These are phyloP conservation scores for Desmophyllum pertusum DNA, from an alignment of 92 coral and sea anemone genomes.

Conservation along the genomic window DNA sequence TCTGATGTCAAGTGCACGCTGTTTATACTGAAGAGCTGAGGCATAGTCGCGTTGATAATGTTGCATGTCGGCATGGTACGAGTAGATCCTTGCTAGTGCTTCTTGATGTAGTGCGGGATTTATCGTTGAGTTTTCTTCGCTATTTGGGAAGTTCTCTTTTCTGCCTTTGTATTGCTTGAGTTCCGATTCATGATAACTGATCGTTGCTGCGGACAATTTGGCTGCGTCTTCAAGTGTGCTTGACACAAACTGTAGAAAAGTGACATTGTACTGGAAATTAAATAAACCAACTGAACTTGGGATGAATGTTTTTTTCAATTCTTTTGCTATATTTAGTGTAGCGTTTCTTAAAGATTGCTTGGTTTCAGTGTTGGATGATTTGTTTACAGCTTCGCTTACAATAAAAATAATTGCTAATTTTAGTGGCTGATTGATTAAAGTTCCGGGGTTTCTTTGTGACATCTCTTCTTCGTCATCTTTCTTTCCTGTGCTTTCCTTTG, in stretches of 20 bases:
- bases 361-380: background rate
- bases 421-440: background rate
- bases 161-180: no score
- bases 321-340: background rate
- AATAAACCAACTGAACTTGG: background rate
- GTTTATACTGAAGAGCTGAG: background rate
- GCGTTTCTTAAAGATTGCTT: background rate
- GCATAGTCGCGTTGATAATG: background rate
- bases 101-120: background rate
- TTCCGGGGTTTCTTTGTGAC: background rate
- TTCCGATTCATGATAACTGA: background rate
- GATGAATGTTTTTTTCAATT: background rate
- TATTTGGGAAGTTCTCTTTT: no score
- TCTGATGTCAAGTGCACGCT: constrained; percentile 2
- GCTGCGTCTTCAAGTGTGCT: background rate
- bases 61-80: background rate
- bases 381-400: background rate
- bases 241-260: background rate
- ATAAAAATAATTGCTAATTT: background rate
- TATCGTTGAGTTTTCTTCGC: no score
- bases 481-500: background rate
- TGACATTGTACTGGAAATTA: background rate
- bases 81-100: background rate
- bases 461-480: background rate
- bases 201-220: background rate